Base-by-base conservation (phyloP, 2,888 invertebrate genomes). In the Drosophila pegasa region DNA sequence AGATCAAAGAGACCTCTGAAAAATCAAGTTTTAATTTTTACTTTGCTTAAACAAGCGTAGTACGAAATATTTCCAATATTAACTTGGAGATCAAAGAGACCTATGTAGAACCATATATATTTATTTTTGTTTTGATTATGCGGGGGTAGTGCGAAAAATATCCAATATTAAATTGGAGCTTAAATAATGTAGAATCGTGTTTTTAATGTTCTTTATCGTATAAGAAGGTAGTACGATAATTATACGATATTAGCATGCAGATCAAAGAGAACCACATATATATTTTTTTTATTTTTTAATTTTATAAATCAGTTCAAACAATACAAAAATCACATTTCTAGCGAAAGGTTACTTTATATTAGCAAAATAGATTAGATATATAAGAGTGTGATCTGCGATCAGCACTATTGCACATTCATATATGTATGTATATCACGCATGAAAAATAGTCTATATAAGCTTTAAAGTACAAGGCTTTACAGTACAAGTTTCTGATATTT, bases 371-470 rank as follows among this genome's bases (percentile, higher is more conserved):
- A 37, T 54, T 47, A 50, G 2, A 29, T 45, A 48, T 29, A 52
- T 52, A 25, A 10, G 43, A 41, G 22, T 69, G 8, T 38, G 50
- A 59, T 51, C 58, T 43, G 25, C 51, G 51, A 73, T 66, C 54
- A 27, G 18, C 29, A 43, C 35, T 67, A 73, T 71, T 73, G 50
- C 54, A 55, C 37, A 65, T 51, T 9, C 4, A 50, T 20, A 22
- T 18, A 27, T 22, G 7, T 52, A n/a, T 22, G 7, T 29, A 41
- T 71, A 71, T 71, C 60, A 71, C 74, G 40, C 18, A 27, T 31
- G 33, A 20, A 41, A 20, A 40, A 25, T 9, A 50, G 9, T 43
- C 10, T 22, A 25, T 20, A 20, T 31, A 58, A 54, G 29, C 29
- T 54, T 56, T 48, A n/a, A 40, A 48, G 51, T 64, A 63, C 29